Percentiles rank a stretch among this genome's conserved stretches.
phyloP scores from a whole-genome alignment of 2,888 invertebrate genomes.

The Heliconius charithonia region DNA sequence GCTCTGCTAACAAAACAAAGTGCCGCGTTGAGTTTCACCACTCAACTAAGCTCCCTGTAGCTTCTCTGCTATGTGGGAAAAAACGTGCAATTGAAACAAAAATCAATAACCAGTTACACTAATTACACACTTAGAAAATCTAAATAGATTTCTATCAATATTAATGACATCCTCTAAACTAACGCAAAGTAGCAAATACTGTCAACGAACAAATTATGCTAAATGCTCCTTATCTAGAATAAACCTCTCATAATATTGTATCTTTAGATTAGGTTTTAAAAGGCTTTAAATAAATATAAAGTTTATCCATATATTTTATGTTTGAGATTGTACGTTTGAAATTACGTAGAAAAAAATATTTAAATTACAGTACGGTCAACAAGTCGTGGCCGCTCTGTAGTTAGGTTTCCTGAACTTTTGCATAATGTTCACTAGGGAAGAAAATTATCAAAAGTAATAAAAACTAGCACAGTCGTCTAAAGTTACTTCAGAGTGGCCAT shows the following conservation, averaged over 20 bases:
- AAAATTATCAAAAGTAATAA: too few species aligned
- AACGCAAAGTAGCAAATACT: constrained; percentile 6
- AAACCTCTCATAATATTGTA: constrained; percentile 7
- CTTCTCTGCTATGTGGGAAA: not conserved
- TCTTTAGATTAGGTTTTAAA: not conserved
- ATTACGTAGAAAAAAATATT: not conserved
- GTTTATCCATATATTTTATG: not conserved
- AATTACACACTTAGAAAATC: constrained; percentile 13
- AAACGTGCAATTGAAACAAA: not conserved
- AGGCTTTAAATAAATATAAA: not conserved
- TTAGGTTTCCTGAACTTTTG: too few species aligned
- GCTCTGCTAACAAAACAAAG: too few species aligned
- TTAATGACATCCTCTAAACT: constrained; percentile 8
- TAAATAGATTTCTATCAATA: constrained; percentile 6
- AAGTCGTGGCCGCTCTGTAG: too few species aligned
- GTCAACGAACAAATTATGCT: constrained; percentile 18
- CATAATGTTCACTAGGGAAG: too few species aligned
- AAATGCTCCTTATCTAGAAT: not conserved
- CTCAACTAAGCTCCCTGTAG: not conserved
- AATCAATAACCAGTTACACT: not conserved
- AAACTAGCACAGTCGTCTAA: too few species aligned
- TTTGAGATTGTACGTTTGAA: not conserved
- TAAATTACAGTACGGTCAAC: too few species aligned
- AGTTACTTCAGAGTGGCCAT: too few species aligned
- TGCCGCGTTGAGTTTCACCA: too few species aligned